A percentile compares a stretch with the other conserved stretches of the same genome.
phyloP scores from a whole-genome alignment of 2,797 vertebrate species.

The Phrynocephalus vlangalii region DNA sequence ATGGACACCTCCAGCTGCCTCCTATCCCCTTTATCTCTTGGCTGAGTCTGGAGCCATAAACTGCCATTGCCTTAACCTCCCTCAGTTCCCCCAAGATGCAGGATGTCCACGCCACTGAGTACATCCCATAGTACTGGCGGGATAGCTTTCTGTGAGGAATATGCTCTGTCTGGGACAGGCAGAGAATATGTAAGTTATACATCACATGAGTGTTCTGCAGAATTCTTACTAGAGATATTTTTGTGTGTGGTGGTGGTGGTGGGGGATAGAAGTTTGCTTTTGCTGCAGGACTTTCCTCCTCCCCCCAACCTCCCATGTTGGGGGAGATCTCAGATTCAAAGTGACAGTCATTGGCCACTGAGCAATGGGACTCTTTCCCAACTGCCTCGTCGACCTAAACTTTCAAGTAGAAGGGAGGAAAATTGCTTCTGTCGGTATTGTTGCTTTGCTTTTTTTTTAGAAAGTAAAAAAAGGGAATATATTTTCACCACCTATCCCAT shows the following conservation, averaged over 20 bases:
- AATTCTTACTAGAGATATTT: not conserved
- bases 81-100: too few species aligned
- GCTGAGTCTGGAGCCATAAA: not conserved
- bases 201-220: not conserved
- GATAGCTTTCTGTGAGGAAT: too few species aligned
- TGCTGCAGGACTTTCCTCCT: not conserved
- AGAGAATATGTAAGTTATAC: not conserved
- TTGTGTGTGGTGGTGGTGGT: not conserved
- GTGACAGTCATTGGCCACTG: constrained; percentile 17
- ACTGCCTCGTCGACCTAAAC: constrained; percentile 25
- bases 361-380: not conserved
- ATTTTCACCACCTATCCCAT: constrained; percentile 17
- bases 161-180: not conserved
- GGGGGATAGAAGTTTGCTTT: not conserved
- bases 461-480: not conserved
- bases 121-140: too few species aligned
- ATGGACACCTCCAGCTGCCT: not conserved
- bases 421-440: constrained; percentile 29
- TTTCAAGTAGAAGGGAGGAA: constrained; percentile 23
- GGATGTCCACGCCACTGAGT: too few species aligned
- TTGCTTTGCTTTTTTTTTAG: too few species aligned
- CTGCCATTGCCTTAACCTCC: not conserved
- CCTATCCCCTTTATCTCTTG: too few species aligned
- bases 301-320: constrained; percentile 24
- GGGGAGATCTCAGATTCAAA: not conserved